A percentile compares a stretch with the other conserved stretches of the same genome.
phyloP scores from a whole-genome alignment of 2,113 vertebrate genomes.

The Takifugu bimaculatus region DNA sequence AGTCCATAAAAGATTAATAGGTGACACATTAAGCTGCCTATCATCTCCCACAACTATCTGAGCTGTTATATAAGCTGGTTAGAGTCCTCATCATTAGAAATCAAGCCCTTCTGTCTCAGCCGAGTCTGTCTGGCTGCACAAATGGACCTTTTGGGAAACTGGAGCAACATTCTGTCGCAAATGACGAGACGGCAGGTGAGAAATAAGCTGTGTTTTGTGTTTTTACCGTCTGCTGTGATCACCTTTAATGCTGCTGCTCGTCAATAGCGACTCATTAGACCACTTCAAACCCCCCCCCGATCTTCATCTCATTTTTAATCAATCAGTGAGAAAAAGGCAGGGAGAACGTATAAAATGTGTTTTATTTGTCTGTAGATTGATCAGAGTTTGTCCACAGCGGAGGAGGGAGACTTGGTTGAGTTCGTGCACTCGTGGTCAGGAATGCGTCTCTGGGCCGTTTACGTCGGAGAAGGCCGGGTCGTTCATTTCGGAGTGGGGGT shows the following conservation, averaged over 20 bases:
- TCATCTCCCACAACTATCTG: slow-evolving; percentile 7
- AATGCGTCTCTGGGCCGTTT: slow-evolving; percentile 40
- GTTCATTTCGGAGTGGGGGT: slow-evolving; percentile 42
- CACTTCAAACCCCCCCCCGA: too few species aligned
- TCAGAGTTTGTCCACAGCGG: slow-evolving; percentile 30
- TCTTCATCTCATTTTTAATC: neutral
- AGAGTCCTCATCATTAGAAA: neutral
- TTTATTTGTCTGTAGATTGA: slow-evolving; percentile 19
- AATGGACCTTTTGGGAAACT: slow-evolving; percentile 14
- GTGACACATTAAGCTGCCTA: slow-evolving; percentile 24
- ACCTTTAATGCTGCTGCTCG: too few species aligned
- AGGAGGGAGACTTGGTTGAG: slow-evolving; percentile 34
- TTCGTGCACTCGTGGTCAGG: slow-evolving; percentile 27
- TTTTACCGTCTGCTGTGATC: too few species aligned
- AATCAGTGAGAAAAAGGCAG: neutral
- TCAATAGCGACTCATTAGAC: too few species aligned
- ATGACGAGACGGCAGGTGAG: slow-evolving; percentile 28
- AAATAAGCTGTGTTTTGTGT: too few species aligned
- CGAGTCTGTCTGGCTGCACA: neutral
- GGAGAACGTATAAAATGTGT: neutral
- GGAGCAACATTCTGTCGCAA: slow-evolving; percentile 23
- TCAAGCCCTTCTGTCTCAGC: too few species aligned
- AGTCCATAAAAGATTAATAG: slow-evolving; percentile 16
- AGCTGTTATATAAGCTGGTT: slow-evolving; percentile 2
- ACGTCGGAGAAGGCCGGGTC: slow-evolving; percentile 34